Evolutionary conservation across 2,797 vertebrate genomes (phyloP).

Genomic region (Poecile montanus): DNA sequence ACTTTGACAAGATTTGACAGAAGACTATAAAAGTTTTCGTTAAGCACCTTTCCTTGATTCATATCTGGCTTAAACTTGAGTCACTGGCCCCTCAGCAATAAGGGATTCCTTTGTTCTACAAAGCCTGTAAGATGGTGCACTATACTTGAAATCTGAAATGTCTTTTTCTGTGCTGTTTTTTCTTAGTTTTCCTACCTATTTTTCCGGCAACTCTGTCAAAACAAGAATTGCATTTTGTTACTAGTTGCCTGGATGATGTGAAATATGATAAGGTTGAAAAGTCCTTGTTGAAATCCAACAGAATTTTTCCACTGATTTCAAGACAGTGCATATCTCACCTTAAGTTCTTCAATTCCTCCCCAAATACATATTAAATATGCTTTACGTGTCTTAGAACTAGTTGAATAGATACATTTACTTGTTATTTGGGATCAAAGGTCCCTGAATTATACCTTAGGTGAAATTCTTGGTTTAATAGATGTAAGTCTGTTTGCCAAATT

Average conservation of each 20-base stretch:
- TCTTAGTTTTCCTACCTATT: not conserved
- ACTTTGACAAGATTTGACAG: not conserved
- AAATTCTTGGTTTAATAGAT: not conserved
- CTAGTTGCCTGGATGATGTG: not conserved
- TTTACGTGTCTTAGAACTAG: not conserved
- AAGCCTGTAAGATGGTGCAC: not conserved
- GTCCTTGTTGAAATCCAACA: not conserved
- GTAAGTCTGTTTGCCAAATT: not conserved
- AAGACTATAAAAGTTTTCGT: not conserved
- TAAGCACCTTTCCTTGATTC: not conserved
- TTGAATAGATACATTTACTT: not conserved
- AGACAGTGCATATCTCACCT: not conserved
- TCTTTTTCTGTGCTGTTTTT: not conserved
- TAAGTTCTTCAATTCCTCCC: not conserved
- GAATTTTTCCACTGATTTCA: not conserved
- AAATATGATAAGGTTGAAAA: not conserved
- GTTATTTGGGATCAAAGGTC: not conserved
- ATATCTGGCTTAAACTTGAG: not conserved
- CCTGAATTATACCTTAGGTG: not conserved
- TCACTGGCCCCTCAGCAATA: not conserved
- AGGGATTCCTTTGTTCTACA: not conserved
- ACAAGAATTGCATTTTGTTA: not conserved
- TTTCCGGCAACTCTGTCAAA: not conserved
- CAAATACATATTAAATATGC: not conserved
- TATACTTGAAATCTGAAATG: not conserved